Conservation (phyloP, 2,113 vertebrate genomes). For the Antigone vipio region DNA sequence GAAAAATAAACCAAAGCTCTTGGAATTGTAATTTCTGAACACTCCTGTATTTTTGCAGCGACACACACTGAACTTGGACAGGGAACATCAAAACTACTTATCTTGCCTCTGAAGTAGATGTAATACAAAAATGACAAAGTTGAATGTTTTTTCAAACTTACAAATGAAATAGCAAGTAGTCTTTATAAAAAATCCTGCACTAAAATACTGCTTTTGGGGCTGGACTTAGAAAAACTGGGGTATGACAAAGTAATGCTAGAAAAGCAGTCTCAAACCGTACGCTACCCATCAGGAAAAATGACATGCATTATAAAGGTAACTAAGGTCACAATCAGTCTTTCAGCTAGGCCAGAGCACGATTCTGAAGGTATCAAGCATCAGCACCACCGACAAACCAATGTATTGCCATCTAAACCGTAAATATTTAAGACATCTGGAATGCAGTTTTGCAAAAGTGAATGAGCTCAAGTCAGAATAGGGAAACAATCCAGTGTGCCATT, state of each 20-base stretch:
- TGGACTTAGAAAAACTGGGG: neutral
- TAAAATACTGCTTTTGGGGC: neutral
- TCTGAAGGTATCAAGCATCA: neutral
- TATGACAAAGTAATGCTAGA: neutral
- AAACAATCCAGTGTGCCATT: neutral
- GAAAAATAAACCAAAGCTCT: neutral
- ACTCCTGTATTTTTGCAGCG: neutral
- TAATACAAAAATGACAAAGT: neutral
- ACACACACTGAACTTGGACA: neutral
- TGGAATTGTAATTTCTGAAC: neutral
- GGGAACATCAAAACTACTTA: neutral
- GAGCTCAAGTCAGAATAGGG: neutral
- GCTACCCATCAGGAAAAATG: neutral
- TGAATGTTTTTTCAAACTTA: neutral
- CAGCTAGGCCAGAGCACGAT: neutral
- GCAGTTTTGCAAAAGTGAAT: neutral
- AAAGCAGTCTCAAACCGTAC: neutral
- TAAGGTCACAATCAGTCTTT: neutral
- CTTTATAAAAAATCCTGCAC: neutral
- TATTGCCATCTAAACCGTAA: neutral
- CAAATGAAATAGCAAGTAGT: neutral
- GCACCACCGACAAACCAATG: rapidly evolving
- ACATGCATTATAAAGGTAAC: neutral
- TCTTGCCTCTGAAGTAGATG: neutral
- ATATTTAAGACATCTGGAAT: neutral